These are phyloP conservation scores for Aporophyla nigra DNA, from an alignment of 2,888 invertebrate genomes.

Conservation along the genomic window DNA sequence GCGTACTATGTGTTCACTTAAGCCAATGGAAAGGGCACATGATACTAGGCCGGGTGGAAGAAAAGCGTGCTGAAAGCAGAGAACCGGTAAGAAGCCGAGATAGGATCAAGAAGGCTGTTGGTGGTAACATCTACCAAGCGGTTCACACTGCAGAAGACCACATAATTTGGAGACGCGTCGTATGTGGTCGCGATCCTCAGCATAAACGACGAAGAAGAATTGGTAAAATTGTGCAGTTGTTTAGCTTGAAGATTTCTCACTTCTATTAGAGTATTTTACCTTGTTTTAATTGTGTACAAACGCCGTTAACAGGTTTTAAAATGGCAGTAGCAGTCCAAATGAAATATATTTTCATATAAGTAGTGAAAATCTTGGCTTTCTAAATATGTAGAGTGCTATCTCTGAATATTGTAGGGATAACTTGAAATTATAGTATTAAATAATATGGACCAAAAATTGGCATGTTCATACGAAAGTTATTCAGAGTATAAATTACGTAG, in stretches of 20 bases:
- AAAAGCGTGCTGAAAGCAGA: no score
- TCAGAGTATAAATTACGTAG: constrained; percentile 38
- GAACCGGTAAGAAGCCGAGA: no score
- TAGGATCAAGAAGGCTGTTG: no score
- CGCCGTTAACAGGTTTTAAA: neutral
- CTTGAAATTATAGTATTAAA: constrained; percentile 53
- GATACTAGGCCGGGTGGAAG: no score
- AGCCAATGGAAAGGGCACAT: no score
- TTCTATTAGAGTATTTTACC: neutral
- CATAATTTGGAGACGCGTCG: no score
- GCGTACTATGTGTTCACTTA: no score
- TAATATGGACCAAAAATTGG: constrained; percentile 71
- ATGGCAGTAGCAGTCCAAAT: constrained; percentile 17
- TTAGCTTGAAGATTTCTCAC: neutral
- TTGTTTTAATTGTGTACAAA: neutral
- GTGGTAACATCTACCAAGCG: no score
- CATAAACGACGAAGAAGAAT: no score
- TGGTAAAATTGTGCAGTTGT: neutral
- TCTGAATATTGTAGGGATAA: constrained; percentile 36
- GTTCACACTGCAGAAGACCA: no score
- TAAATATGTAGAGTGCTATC: constrained; percentile 6
- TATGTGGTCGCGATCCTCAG: no score
- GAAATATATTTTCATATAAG: constrained; percentile 47
- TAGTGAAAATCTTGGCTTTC: constrained; percentile 40
- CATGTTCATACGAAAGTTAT: constrained; percentile 55